Evolutionary conservation across 2,888 invertebrate species (phyloP).

Genomic region (Macaria notata): DNA sequence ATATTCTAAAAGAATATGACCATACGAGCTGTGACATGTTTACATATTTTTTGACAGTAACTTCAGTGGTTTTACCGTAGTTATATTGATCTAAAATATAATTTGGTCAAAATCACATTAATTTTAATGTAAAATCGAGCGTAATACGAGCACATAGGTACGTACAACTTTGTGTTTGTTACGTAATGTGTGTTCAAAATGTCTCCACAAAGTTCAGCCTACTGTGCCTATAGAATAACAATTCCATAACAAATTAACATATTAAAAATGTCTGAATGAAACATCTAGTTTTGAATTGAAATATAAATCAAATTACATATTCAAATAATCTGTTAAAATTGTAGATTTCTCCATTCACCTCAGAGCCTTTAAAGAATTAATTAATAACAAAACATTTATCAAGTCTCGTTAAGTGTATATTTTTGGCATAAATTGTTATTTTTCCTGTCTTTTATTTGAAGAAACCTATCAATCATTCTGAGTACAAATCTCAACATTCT

Average conservation of each 20-base stretch:
- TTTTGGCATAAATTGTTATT: constrained; percentile 13
- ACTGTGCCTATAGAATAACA: background rate
- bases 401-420: constrained; percentile 15
- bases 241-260: constrained; percentile 10
- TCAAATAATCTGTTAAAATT: constrained; percentile 29
- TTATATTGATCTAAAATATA: too few species aligned
- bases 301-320: constrained; percentile 31
- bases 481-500: background rate
- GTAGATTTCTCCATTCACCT: constrained; percentile 33
- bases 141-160: too few species aligned
- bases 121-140: too few species aligned
- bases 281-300: constrained; percentile 18
- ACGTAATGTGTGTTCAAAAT: background rate
- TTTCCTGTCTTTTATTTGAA: constrained; percentile 12
- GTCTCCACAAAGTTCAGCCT: background rate
- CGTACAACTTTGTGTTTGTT: background rate
- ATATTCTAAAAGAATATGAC: too few species aligned
- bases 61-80: too few species aligned
- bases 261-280: constrained; percentile 26
- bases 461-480: constrained; percentile 11
- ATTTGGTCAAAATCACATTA: too few species aligned
- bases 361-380: constrained; percentile 27
- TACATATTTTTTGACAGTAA: too few species aligned
- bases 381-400: constrained; percentile 26
- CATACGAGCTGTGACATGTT: too few species aligned